These are phyloP conservation scores for Lypha dubia DNA, from an alignment of 2,888 invertebrate species.

Conservation along the genomic window DNA sequence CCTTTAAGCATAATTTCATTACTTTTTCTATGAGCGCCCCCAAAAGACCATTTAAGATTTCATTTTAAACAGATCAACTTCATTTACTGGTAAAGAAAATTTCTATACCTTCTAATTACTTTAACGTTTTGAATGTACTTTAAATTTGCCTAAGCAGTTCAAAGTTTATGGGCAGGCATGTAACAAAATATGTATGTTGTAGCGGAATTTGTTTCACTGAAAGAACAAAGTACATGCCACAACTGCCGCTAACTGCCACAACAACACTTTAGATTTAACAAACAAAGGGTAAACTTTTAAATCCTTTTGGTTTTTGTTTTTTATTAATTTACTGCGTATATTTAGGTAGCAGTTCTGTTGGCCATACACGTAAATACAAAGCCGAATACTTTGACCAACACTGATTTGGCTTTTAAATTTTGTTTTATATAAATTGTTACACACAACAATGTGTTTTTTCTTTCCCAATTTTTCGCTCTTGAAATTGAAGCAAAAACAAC, in stretches of 20 bases:
- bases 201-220: neutral
- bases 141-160: conserved; percentile 20
- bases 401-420: neutral
- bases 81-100: conserved; percentile 15
- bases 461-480: too few species aligned
- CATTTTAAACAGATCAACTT: neutral
- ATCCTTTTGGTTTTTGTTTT: conserved; percentile 40
- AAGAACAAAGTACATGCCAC: neutral
- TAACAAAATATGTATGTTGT: neutral
- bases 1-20: neutral
- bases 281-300: conserved; percentile 35
- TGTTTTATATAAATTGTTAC: neutral
- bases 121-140: conserved; percentile 24
- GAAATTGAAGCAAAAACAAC: too few species aligned
- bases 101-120: conserved; percentile 25
- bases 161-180: conserved; percentile 5
- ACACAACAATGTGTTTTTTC: neutral
- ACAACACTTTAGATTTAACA: neutral
- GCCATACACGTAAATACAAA: neutral
- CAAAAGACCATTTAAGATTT: conserved; percentile 1
- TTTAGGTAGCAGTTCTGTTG: too few species aligned
- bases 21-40: neutral
- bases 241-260: conserved; percentile 15
- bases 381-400: neutral
- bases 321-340: too few species aligned